Evolutionary conservation across 2,888 invertebrate genomes (phyloP), one percentile per base, ranked within the genome.

Genomic region (Mylabris sibirica): DNA sequence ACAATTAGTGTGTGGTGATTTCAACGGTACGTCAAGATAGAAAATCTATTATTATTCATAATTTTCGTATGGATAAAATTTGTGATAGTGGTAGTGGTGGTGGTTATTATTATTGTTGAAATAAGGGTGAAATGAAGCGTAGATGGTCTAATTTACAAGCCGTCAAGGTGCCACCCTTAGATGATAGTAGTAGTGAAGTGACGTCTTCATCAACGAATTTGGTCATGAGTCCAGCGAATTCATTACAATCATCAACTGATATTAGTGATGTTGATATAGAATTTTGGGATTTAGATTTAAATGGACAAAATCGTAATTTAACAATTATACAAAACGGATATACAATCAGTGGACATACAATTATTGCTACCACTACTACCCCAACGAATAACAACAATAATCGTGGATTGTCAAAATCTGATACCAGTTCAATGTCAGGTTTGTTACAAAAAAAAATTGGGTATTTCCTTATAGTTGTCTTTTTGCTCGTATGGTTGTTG

Each of bases 211-310:
- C 93, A 60, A 88, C 91, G 72, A 85, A 87, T 24, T 86, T 92
- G 62, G 91, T 92, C 73, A 87, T 92, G 84, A 89, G 91, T 78
- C 92, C 93, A 62, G 90, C 91, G 73, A 90, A 92, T 73, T 92
- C 93, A 62, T 87, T 93, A 74, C 90, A 2, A 44, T 44, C 90
- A 74, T 92, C 93, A 75, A 90, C 92, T 22, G 92, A 93, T 77
- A 93, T 92, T 83, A 91, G 90, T 72, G 88, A 88, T 75, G 93
- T 93, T 71, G 93, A 93, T 79, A 88, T 93, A 74, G 95, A 94
- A 81, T 88, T 95, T 76, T 95, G 95, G 95, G 93, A 93, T 79
- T 82, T 90, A 80, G 90, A 90, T 80, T 82, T 89, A 65, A 89
- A 89, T 80, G 84, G 84, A 71, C 87, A 83, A 73, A 57, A 49